Conservation (phyloP, 2,888 invertebrate genomes). For the Leuctra nigra region DNA sequence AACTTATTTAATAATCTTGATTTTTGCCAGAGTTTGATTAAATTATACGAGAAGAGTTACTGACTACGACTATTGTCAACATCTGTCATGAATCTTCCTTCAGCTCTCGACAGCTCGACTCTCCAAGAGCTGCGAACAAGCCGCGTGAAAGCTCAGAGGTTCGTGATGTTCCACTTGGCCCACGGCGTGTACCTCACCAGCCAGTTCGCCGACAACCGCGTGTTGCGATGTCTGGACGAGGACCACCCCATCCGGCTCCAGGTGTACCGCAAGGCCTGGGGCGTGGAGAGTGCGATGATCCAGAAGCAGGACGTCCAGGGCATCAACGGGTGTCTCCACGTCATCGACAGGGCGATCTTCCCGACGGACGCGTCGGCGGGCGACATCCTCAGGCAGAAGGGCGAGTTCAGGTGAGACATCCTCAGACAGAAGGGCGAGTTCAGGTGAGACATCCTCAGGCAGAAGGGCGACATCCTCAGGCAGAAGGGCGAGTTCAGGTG, state of each 20-base stretch:
- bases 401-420: conserved; percentile 39
- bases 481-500: conserved; percentile 42
- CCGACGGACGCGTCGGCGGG: conserved; percentile 40
- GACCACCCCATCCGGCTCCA: conserved; percentile 40
- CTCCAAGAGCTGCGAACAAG: conserved; percentile 35
- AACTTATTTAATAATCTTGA: too few species aligned
- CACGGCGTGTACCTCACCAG: conserved; percentile 40
- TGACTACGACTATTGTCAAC: too few species aligned
- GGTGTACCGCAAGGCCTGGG: conserved; percentile 42
- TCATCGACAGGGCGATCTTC: conserved; percentile 42
- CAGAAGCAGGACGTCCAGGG: conserved; percentile 41
- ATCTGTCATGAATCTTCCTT: too few species aligned
- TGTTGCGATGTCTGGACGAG: conserved; percentile 39
- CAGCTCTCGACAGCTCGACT: conserved; percentile 36
- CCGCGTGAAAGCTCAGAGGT: conserved; percentile 36
- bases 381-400: conserved; percentile 39
- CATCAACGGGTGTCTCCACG: conserved; percentile 44
- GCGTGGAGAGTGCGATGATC: conserved; percentile 43
- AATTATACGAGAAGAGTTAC: too few species aligned
- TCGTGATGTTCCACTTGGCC: conserved; percentile 42
- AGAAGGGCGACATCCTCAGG: conserved; percentile 39
- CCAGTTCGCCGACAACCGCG: conserved; percentile 40
- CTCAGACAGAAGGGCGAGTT: conserved; percentile 40
- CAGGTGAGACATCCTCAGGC: conserved; percentile 38
- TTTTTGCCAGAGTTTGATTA: too few species aligned